Percentiles rank a stretch among this genome's conserved stretches.
phyloP scores from a whole-genome alignment of 2,113 vertebrate genomes.

The Cebidichthys violaceus region DNA sequence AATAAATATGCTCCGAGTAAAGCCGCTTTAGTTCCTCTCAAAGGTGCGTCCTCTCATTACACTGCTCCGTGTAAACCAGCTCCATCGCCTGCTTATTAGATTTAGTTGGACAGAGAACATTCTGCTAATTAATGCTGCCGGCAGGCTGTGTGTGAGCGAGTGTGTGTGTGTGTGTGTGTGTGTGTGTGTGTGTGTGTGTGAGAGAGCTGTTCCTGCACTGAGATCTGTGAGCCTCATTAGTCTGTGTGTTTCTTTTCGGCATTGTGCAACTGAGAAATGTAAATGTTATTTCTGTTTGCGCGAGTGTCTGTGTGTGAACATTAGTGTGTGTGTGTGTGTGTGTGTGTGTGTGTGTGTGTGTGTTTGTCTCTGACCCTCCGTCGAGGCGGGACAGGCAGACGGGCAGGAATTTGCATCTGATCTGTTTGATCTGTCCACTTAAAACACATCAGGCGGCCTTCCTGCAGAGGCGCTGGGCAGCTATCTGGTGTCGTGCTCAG shows the following conservation, averaged over 20 bases:
- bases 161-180: constrained; percentile 36
- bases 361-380: constrained; percentile 56
- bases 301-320: constrained; percentile 1
- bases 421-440: constrained; percentile 73
- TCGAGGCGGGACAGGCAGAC: constrained; percentile 46
- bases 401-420: constrained; percentile 67
- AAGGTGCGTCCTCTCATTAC: constrained; percentile 62
- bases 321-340: neutral
- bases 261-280: constrained; percentile 41
- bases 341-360: constrained; percentile 23
- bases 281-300: constrained; percentile 57
- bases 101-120: constrained; percentile 70
- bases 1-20: constrained; percentile 48
- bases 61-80: constrained; percentile 53
- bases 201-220: constrained; percentile 13
- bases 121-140: constrained; percentile 74
- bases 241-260: constrained; percentile 24
- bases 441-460: constrained; percentile 61
- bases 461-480: constrained; percentile 47
- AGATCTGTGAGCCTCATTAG: constrained; percentile 47
- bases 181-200: constrained; percentile 27
- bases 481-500: neutral
- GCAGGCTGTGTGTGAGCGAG: constrained; percentile 43
- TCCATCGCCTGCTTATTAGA: constrained; percentile 64
- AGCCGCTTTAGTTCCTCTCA: constrained; percentile 55